Evolutionary conservation across 30 jellyfish, hydroid and myxozoan species (phyloP).

Genomic region (Sanderia malayensis): DNA sequence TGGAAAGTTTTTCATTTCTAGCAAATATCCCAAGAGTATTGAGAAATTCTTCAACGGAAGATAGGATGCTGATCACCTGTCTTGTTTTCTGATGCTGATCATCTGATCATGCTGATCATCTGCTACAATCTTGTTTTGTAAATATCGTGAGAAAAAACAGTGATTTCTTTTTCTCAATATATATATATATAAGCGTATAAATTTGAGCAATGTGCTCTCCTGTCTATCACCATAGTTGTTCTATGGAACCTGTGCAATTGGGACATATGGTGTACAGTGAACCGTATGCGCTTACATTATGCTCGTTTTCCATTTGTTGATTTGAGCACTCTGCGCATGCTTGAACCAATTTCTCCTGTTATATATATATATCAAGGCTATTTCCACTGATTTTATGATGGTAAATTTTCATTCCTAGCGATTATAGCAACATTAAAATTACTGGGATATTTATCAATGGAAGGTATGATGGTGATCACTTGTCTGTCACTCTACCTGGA

Average conservation of each 20-base stretch:
- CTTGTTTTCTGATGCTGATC: neutral
- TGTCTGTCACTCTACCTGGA: conserved; percentile 13
- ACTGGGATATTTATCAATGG: conserved; percentile 12
- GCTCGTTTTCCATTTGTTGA: conserved; percentile 1
- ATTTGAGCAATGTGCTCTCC: conserved; percentile 1
- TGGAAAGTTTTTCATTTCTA: conserved; percentile 3
- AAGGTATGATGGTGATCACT: conserved; percentile 13
- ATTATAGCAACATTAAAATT: conserved; percentile 1
- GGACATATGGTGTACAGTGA: conserved; percentile 1
- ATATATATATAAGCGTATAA: neutral
- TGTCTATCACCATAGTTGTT: neutral
- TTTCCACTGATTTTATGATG: conserved; percentile 3
- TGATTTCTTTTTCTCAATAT: neutral
- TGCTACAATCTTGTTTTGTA: neutral
- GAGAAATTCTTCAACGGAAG: conserved; percentile 1
- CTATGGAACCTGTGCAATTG: neutral
- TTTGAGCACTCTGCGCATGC: neutral
- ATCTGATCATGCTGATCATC: too few relatives aligned
- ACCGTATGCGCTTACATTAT: neutral
- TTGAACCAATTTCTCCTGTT: neutral
- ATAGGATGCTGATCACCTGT: conserved; percentile 7
- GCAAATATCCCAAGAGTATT: conserved; percentile 3
- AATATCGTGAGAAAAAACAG: neutral
- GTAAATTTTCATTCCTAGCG: conserved; percentile 11
- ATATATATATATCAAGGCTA: neutral